A percentile compares a stretch with the other conserved stretches of the same genome.
Conservation (phyloP, 1,140 invertebrate genomes). For the Triops cancriformis region DNA sequence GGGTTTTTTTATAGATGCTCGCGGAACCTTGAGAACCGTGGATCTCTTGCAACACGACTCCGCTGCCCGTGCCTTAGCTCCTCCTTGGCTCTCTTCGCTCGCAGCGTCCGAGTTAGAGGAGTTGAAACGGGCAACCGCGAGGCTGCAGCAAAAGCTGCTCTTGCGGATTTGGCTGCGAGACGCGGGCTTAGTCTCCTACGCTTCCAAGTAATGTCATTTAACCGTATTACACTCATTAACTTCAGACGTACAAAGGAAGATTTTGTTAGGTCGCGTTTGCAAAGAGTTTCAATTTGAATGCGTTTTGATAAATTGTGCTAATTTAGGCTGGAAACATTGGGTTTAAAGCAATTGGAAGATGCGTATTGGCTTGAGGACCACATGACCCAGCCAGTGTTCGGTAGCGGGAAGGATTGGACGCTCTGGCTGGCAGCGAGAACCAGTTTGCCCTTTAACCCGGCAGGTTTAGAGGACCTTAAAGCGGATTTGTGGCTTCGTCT, state of each 20-base stretch:
- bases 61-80: neutral
- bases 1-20: neutral
- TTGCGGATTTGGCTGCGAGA: slow-evolving; percentile 68
- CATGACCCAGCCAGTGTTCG: slow-evolving; percentile 58
- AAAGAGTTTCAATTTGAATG: no score
- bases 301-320: neutral
- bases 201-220: slow-evolving; percentile 51
- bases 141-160: slow-evolving; percentile 65
- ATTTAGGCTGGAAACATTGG: slow-evolving; percentile 60
- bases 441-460: slow-evolving; percentile 66
- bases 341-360: slow-evolving; percentile 71
- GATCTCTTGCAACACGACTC: neutral
- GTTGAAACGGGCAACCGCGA: neutral
- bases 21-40: neutral
- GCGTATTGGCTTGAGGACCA: slow-evolving; percentile 80
- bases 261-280: neutral
- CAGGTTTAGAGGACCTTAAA: slow-evolving; percentile 63
- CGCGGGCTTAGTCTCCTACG: slow-evolving; percentile 61
- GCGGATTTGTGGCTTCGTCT: slow-evolving; percentile 75
- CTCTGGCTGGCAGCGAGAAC: slow-evolving; percentile 66
- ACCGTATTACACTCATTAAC: no score
- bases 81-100: neutral
- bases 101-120: neutral
- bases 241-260: neutral
- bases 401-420: slow-evolving; percentile 57